phyloP scores from a whole-genome alignment of 2,797 vertebrate species.

The Sternarchorhynchus goeldii region DNA sequence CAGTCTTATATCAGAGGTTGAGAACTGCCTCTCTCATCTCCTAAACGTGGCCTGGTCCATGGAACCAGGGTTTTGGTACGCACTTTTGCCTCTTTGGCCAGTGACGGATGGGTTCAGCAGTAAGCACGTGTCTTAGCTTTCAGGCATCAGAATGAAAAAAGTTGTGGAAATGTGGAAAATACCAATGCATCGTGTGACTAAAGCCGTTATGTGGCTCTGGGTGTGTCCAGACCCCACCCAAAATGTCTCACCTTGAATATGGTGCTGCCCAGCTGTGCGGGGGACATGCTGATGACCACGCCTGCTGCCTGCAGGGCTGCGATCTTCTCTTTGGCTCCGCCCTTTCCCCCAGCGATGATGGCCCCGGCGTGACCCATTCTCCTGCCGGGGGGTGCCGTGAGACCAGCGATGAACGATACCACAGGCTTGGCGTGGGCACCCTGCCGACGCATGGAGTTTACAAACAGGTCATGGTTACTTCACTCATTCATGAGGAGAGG shows the following conservation, averaged over 20 bases:
- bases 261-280: slow-evolving; percentile 93
- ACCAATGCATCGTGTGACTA: neutral
- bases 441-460: slow-evolving; percentile 66
- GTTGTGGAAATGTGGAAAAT: too few relatives aligned
- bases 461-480: neutral
- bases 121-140: neutral
- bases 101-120: slow-evolving; percentile 22
- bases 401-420: slow-evolving; percentile 96
- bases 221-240: neutral
- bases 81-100: neutral
- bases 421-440: slow-evolving; percentile 92
- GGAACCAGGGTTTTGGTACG: neutral
- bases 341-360: slow-evolving; percentile 97
- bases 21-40: slow-evolving; percentile 22
- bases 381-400: slow-evolving; percentile 94
- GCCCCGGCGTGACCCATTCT: slow-evolving; percentile 97
- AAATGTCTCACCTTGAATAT: slow-evolving; percentile 89
- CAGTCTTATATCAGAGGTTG: slow-evolving; percentile 20
- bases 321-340: slow-evolving; percentile 98
- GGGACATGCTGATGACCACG: slow-evolving; percentile 95
- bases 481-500: slow-evolving; percentile 17
- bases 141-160: too few relatives aligned
- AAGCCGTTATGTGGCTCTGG: neutral
- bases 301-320: slow-evolving; percentile 93
- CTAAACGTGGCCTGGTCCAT: neutral